Evolutionary conservation across 2,113 vertebrate genomes (phyloP).

Genomic region (Pimephales promelas): DNA sequence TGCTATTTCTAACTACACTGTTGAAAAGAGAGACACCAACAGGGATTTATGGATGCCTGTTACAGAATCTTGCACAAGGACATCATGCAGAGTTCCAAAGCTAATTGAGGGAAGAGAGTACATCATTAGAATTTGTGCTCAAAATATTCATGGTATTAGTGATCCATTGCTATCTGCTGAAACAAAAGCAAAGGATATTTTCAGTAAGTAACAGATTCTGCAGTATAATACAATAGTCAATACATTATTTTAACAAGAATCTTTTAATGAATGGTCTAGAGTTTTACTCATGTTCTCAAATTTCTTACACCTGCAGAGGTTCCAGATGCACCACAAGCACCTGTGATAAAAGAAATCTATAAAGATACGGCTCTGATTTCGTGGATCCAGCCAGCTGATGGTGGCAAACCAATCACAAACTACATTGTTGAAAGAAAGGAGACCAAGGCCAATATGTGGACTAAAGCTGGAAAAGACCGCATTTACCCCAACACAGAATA

Average conservation of each 20-base stretch:
- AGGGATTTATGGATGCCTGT: slow-evolving; percentile 98
- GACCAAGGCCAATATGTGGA: slow-evolving; percentile 91
- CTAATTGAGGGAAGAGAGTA: slow-evolving; percentile 96
- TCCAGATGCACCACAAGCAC: slow-evolving; percentile 93
- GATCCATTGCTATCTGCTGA: slow-evolving; percentile 91
- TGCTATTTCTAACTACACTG: slow-evolving; percentile 92
- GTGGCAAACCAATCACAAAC: slow-evolving; percentile 95
- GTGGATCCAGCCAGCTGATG: slow-evolving; percentile 94
- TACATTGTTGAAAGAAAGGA: slow-evolving; percentile 97
- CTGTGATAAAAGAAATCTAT: slow-evolving; percentile 86
- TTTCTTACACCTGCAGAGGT: slow-evolving; percentile 78
- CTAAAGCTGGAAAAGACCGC: slow-evolving; percentile 80
- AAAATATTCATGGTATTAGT: slow-evolving; percentile 95
- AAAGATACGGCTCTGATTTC: slow-evolving; percentile 89
- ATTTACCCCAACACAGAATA: slow-evolving; percentile 88
- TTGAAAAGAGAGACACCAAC: slow-evolving; percentile 94
- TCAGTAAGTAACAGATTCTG: slow-evolving; percentile 81
- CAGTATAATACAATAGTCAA: neutral
- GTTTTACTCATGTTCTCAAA: neutral
- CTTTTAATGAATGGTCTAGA: neutral
- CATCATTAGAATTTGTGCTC: slow-evolving; percentile 92
- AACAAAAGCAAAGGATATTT: slow-evolving; percentile 91
- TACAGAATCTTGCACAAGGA: slow-evolving; percentile 87
- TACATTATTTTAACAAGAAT: no score
- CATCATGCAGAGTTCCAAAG: slow-evolving; percentile 91